Percentiles rank a stretch among this genome's conserved stretches.
These are phyloP conservation scores for Nycteola revayana DNA, from an alignment of 2,888 invertebrate species.

Conservation along the genomic window DNA sequence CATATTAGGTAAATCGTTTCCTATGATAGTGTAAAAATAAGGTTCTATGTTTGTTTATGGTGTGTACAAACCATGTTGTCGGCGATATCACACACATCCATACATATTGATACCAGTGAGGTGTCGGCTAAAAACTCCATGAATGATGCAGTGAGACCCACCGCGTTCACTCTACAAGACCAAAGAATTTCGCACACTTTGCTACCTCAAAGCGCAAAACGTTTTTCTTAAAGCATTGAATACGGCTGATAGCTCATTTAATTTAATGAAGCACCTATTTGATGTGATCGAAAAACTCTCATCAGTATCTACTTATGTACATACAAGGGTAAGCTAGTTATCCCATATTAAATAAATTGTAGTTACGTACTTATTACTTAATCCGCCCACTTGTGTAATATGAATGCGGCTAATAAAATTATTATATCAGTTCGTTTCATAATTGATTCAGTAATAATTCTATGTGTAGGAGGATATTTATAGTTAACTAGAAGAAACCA, in stretches of 20 bases:
- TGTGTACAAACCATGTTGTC: slow-evolving; percentile 35
- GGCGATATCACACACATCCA: slow-evolving; percentile 63
- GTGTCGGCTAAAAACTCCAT: slow-evolving; percentile 75
- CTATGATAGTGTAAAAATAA: slow-evolving; percentile 27
- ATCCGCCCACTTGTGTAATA: no score
- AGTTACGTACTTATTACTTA: no score
- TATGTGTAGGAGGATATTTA: no score
- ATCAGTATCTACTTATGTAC: no score
- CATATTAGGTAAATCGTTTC: background rate
- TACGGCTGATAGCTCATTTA: slow-evolving; percentile 73
- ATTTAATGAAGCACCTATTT: slow-evolving; percentile 64
- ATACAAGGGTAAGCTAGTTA: no score
- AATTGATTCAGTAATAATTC: no score
- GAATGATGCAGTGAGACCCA: slow-evolving; percentile 78
- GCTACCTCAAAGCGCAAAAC: slow-evolving; percentile 56
- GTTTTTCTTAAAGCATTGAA: slow-evolving; percentile 64
- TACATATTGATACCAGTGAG: slow-evolving; percentile 77
- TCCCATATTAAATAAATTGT: no score
- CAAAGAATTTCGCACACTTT: slow-evolving; percentile 73
- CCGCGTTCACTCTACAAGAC: slow-evolving; percentile 67
- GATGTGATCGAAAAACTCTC: slow-evolving; percentile 8
- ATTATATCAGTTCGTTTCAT: no score
- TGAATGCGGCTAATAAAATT: no score
- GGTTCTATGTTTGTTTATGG: slow-evolving; percentile 18
- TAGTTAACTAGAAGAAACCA: no score